A percentile compares a stretch with the other conserved stretches of the same genome.
Evolutionary conservation across 2,113 vertebrate species (phyloP).

Genomic region (Tetrao urogallus): DNA sequence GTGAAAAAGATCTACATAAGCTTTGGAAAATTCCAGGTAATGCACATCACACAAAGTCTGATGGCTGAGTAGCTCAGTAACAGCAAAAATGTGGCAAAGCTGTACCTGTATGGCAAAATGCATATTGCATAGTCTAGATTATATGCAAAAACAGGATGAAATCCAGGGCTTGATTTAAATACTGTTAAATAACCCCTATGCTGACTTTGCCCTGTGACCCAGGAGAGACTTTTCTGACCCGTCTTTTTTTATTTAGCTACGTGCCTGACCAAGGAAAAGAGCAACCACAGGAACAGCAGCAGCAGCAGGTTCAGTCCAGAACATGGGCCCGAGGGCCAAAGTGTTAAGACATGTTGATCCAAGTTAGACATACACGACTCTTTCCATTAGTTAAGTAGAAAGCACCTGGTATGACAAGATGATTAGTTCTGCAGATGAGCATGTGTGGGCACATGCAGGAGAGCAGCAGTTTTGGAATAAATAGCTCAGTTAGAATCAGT

Average conservation of each 20-base stretch:
- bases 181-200: not conserved
- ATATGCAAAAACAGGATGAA: not conserved
- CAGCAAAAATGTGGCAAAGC: not conserved
- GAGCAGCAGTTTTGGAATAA: accelerated
- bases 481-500: not conserved
- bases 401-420: not conserved
- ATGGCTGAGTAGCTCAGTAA: not conserved
- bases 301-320: not conserved
- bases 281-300: not conserved
- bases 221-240: not conserved
- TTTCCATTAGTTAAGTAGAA: not conserved
- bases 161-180: not conserved
- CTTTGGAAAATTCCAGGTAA: not conserved
- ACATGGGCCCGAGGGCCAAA: not conserved
- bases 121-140: not conserved
- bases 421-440: not conserved
- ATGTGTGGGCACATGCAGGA: not conserved
- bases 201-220: not conserved
- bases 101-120: not conserved
- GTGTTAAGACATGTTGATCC: not conserved
- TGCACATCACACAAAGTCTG: not conserved
- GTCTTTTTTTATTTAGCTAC: not conserved
- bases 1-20: not conserved
- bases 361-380: not conserved
- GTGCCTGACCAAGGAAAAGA: not conserved